Base-by-base conservation (phyloP, 2,888 invertebrate genomes). In the Euzetes globulus region DNA sequence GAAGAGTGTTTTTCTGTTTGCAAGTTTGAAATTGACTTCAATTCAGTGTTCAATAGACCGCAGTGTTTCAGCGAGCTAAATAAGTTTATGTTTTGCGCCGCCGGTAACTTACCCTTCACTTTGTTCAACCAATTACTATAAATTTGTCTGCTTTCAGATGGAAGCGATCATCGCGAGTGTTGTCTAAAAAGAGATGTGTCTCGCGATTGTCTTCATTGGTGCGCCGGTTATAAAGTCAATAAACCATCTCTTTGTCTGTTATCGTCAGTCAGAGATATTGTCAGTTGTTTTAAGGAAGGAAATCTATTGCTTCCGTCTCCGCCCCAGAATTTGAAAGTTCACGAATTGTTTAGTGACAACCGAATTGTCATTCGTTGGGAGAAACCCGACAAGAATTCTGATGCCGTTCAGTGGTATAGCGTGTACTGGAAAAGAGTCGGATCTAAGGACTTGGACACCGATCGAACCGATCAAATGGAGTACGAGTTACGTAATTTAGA, bases 41-140 rank as follows among this genome's bases (percentile, higher is more conserved):
- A 91, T 81, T 88, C 88, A 71, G 89, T 92, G 65, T 89, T 91
- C 82, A 89, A 91, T 83, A 87, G 88, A 63, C 89, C 90, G 0
- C 89, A 91, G 81, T 92, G 92, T 82, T 88, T 91, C 81, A 87
- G 87, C 76, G 92, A 92, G 83, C 90, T 91, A 81, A 89, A 91
- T 81, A 92, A 92, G 80, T 84, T 92, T 72, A 91, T 92, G 90
- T 89, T 88, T 80, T 92, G 92, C 80, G 91, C 91, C 0, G 90
- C 92, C 75, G 88, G 88, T 88, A 81, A 81, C 75, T 19, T 4
- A 41, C n/a, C 7, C 27, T 11, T 41, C 41, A 47, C 33, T 29
- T 5, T 9, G 25, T 65, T 65, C 13, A 19, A 2, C n/a, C 11
- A 19, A n/a, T 25, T 5, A 7, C n/a, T 7, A 15, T 13, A 29